Percentiles rank a stretch among this genome's conserved stretches.
These are phyloP conservation scores for Pedionomus torquatus DNA, from an alignment of 2,113 vertebrate species.

Conservation along the genomic window DNA sequence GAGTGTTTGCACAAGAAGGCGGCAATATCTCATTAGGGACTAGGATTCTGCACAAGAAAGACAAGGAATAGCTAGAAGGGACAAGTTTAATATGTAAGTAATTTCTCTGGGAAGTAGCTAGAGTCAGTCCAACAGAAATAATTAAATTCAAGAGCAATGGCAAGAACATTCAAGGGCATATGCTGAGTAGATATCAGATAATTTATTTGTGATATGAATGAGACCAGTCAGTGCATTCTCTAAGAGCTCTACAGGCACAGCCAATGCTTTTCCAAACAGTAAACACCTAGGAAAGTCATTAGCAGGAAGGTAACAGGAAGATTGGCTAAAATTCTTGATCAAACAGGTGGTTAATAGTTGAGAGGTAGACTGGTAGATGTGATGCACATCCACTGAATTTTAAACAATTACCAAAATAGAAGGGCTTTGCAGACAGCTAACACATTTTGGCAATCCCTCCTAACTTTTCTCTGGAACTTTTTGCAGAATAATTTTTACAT, in stretches of 20 bases:
- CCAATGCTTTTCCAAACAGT: background rate
- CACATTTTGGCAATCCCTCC: background rate
- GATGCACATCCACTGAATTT: background rate
- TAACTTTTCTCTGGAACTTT: background rate
- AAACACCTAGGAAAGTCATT: background rate
- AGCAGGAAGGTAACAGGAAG: background rate
- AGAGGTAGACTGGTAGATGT: background rate
- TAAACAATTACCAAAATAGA: background rate
- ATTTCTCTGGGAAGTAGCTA: constrained; percentile 16
- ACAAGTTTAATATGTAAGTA: constrained; percentile 1
- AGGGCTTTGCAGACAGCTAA: background rate
- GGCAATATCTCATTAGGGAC: constrained; percentile 7
- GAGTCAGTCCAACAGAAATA: background rate
- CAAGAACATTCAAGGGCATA: constrained; percentile 27
- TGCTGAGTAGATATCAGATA: background rate
- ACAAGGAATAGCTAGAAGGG: constrained; percentile 19
- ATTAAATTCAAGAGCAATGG: constrained; percentile 11
- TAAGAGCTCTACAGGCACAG: background rate
- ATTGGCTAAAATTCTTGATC: background rate
- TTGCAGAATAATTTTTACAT: background rate
- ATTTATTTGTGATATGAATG: background rate
- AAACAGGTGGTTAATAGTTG: background rate
- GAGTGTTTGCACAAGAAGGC: background rate
- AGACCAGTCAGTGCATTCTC: background rate
- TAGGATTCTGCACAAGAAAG: background rate